Evolutionary conservation across 2,113 vertebrate genomes (phyloP).

Genomic region (Oreochromis spilurus): DNA sequence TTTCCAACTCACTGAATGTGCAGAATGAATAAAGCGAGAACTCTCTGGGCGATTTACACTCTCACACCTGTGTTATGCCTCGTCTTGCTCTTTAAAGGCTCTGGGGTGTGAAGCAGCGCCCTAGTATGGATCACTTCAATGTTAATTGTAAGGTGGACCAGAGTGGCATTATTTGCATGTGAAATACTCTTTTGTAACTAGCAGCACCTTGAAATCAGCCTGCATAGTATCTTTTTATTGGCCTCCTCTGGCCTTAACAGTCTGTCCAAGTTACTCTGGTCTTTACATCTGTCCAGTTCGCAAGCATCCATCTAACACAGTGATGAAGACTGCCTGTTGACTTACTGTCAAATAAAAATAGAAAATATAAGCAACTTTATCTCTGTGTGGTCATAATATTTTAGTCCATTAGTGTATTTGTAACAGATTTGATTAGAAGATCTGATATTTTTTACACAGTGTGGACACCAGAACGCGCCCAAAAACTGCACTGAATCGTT

Average conservation of each 20-base stretch:
- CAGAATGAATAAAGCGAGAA: background rate
- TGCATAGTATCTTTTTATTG: background rate
- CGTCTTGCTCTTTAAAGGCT: background rate
- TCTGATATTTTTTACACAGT: background rate
- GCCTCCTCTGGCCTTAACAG: background rate
- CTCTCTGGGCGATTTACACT: background rate
- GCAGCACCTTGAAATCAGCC: background rate
- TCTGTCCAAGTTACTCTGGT: background rate
- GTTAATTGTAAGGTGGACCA: conserved; percentile 12
- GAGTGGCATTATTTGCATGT: background rate
- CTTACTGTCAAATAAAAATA: background rate
- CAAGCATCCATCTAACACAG: background rate
- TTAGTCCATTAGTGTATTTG: background rate
- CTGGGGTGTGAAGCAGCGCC: background rate
- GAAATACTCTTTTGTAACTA: background rate
- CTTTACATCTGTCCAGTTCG: background rate
- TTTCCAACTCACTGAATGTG: conserved; percentile 25
- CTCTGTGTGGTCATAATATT: background rate
- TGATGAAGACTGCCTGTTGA: background rate
- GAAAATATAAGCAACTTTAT: background rate
- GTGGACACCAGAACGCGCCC: background rate
- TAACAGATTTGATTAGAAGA: background rate
- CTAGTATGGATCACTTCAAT: conserved; percentile 8
- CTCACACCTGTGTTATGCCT: conserved; percentile 3
- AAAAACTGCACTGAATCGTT: background rate